These are phyloP conservation scores for Myoxocephalus aenaeus DNA, from an alignment of 2,797 vertebrate genomes.

Conservation along the genomic window DNA sequence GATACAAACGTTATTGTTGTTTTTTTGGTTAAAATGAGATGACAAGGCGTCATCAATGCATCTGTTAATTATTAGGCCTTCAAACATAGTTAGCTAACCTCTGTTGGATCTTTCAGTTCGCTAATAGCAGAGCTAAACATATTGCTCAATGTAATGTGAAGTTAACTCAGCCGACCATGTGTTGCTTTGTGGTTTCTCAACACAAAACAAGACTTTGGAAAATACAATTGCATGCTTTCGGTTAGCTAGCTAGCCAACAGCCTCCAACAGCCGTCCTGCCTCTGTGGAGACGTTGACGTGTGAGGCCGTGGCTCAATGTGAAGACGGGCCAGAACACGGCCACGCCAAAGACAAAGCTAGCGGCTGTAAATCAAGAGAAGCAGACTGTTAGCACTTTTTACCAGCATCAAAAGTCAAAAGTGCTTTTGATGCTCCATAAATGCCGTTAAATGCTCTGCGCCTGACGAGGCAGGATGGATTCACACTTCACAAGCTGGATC, in stretches of 20 bases:
- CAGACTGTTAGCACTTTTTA: conserved; percentile 5
- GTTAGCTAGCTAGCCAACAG: not conserved
- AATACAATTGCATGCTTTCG: not conserved
- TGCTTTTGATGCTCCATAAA: not conserved
- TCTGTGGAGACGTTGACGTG: conserved; percentile 4
- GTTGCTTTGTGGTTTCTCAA: not conserved
- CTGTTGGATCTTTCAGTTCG: not conserved
- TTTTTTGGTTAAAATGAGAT: too few relatives aligned
- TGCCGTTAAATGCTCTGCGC: not conserved
- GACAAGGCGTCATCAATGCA: not conserved
- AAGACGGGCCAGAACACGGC: conserved; percentile 6
- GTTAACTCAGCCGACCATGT: not conserved
- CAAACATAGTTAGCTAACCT: fast-evolving
- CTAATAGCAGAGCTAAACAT: not conserved
- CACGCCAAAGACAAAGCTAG: not conserved
- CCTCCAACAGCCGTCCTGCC: not conserved
- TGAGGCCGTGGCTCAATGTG: not conserved
- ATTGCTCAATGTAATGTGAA: not conserved
- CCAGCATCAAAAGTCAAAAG: not conserved
- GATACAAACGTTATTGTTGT: too few relatives aligned
- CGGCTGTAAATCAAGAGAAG: not conserved
- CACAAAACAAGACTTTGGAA: not conserved
- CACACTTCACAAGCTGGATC: not conserved
- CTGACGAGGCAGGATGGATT: not conserved
- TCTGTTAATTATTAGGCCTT: too few relatives aligned